A percentile compares a stretch with the other conserved stretches of the same genome.
These are phyloP conservation scores for Otolemur garnettii DNA, from an alignment of 2,113 vertebrate genomes.

Conservation along the genomic window DNA sequence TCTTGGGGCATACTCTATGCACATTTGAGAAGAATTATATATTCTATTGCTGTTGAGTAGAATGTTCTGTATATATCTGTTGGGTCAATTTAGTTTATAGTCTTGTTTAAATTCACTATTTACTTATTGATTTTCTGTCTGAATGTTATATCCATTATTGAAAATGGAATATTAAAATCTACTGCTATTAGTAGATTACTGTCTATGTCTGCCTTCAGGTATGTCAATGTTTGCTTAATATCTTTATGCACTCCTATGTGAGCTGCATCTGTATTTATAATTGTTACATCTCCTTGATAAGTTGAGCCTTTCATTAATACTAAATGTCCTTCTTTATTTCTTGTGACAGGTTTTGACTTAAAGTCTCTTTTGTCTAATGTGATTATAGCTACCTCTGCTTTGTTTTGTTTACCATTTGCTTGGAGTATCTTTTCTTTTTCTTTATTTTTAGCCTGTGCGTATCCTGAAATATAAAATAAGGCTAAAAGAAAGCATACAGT, in stretches of 20 bases:
- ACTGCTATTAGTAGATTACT: background rate
- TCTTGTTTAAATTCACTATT: background rate
- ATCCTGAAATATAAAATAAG: background rate
- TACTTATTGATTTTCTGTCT: background rate
- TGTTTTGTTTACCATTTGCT: background rate
- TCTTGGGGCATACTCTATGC: background rate
- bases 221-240: background rate
- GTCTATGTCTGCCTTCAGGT: background rate
- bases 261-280: background rate
- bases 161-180: background rate
- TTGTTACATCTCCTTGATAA: background rate
- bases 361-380: background rate
- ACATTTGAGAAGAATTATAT: background rate
- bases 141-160: background rate
- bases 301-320: background rate
- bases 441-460: background rate
- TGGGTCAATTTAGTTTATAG: background rate
- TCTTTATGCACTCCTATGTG: background rate
- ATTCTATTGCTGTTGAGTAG: background rate
- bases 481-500: background rate
- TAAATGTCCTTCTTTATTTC: background rate
- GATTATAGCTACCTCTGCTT: background rate
- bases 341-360: background rate
- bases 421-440: background rate
- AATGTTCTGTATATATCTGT: background rate